Conservation (phyloP, 2,113 vertebrate genomes). For the Psilopogon haemacephalus region DNA sequence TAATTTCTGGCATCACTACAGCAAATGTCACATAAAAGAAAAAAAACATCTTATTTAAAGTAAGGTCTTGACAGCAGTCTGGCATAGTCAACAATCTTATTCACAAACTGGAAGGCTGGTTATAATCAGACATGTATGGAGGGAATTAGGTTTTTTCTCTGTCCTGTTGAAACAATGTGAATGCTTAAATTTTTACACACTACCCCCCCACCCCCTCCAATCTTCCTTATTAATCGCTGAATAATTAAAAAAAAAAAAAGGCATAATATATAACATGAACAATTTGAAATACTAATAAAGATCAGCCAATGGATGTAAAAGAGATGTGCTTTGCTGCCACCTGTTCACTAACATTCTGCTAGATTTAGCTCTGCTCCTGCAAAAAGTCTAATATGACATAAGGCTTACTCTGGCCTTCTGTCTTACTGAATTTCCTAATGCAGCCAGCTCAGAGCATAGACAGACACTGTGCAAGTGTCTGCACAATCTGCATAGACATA, state of each 20-base stretch:
- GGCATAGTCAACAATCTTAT: conserved; percentile 55
- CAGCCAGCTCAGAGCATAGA: neutral
- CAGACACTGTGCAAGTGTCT: conserved; percentile 1
- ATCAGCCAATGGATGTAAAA: neutral
- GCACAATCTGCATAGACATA: neutral
- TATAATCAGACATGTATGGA: conserved; percentile 55
- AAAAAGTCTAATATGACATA: neutral
- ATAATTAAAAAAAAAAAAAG: neutral
- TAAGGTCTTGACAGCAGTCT: conserved; percentile 71
- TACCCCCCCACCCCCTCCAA: no score
- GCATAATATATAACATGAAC: neutral
- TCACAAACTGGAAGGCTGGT: conserved; percentile 60
- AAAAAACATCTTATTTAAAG: conserved; percentile 69
- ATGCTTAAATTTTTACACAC: conserved; percentile 23
- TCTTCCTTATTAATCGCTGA: neutral
- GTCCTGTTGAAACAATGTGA: conserved; percentile 49
- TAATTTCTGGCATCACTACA: conserved; percentile 71
- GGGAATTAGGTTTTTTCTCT: neutral
- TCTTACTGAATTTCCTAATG: neutral
- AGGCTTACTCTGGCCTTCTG: neutral
- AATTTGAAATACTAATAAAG: neutral
- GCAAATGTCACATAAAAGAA: conserved; percentile 71
- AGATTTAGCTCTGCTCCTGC: neutral
- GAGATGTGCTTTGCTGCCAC: neutral
- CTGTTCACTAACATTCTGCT: neutral